A percentile compares a stretch with the other conserved stretches of the same genome.
Evolutionary conservation across 2,888 invertebrate genomes (phyloP).

Genomic region (Chorisops tibialis): DNA sequence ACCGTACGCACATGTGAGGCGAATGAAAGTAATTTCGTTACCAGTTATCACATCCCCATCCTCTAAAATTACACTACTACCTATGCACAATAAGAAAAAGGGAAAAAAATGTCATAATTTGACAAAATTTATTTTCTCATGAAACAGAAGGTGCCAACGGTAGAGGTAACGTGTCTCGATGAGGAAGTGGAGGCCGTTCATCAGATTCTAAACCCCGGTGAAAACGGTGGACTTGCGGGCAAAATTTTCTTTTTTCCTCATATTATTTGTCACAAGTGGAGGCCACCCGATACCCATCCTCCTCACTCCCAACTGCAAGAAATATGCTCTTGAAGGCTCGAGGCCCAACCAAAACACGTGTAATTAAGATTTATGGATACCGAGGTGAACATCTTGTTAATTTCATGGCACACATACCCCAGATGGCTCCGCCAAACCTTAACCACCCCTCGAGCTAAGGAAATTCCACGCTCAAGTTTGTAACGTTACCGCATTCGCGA

Average conservation of each 20-base stretch:
- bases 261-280: neutral
- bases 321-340: neutral
- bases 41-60: conserved; percentile 3
- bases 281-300: neutral
- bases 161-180: neutral
- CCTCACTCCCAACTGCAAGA: neutral
- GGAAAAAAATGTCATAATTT: conserved; percentile 19
- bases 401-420: conserved; percentile 26
- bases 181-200: conserved; percentile 2
- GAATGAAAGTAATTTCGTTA: conserved; percentile 21
- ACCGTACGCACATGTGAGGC: conserved; percentile 25
- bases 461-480: neutral
- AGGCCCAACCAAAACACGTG: conserved; percentile 34
- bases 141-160: conserved; percentile 16
- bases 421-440: conserved; percentile 10
- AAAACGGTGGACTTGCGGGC: neutral
- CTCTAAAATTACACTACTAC: neutral
- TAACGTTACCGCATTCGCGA: conserved; percentile 1
- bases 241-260: neutral
- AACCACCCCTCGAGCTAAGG: neutral
- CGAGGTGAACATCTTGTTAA: conserved; percentile 38
- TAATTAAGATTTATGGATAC: conserved; percentile 39
- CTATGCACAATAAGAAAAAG: neutral
- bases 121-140: conserved; percentile 17
- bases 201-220: neutral